These are phyloP conservation scores for Drosophila austrosaltans DNA, from an alignment of 2,888 invertebrate species.

Conservation along the genomic window DNA sequence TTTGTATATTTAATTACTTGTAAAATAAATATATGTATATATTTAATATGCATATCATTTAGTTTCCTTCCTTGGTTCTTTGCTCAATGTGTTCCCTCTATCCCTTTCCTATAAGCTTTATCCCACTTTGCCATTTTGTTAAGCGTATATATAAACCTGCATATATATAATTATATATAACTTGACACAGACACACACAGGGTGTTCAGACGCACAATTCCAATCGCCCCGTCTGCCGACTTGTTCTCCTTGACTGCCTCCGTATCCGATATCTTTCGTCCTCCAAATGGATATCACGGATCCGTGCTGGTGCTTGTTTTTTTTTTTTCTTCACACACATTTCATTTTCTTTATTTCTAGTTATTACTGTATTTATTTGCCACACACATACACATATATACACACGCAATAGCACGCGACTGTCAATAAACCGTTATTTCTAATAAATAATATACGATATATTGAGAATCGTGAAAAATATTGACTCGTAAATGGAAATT, in stretches of 20 bases:
- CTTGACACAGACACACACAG: conserved; percentile 18
- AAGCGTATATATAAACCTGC: conserved; percentile 16
- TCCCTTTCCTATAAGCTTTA: not conserved
- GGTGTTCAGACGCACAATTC: conserved; percentile 48
- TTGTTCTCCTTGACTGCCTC: conserved; percentile 1
- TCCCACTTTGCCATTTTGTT: conserved; percentile 41
- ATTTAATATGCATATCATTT: conserved; percentile 38
- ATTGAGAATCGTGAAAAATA: conserved; percentile 17
- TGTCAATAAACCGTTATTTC: conserved; percentile 62
- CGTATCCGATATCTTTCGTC: not conserved
- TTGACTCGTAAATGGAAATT: conserved; percentile 8
- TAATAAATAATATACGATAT: conserved; percentile 34
- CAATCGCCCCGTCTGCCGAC: not conserved
- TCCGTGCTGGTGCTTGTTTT: conserved; percentile 56
- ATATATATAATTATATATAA: conserved; percentile 2
- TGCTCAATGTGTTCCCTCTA: conserved; percentile 34
- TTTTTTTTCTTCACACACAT: conserved; percentile 44
- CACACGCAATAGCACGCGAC: conserved; percentile 18
- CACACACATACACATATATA: conserved; percentile 38
- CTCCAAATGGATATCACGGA: conserved; percentile 17
- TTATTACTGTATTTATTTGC: conserved; percentile 45
- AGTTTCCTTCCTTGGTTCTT: conserved; percentile 31
- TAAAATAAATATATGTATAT: conserved; percentile 57
- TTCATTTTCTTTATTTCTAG: conserved; percentile 37
- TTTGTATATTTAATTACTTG: conserved; percentile 63